phyloP scores from a whole-genome alignment of 1,140 invertebrate species.

The Amyelois transitella region DNA sequence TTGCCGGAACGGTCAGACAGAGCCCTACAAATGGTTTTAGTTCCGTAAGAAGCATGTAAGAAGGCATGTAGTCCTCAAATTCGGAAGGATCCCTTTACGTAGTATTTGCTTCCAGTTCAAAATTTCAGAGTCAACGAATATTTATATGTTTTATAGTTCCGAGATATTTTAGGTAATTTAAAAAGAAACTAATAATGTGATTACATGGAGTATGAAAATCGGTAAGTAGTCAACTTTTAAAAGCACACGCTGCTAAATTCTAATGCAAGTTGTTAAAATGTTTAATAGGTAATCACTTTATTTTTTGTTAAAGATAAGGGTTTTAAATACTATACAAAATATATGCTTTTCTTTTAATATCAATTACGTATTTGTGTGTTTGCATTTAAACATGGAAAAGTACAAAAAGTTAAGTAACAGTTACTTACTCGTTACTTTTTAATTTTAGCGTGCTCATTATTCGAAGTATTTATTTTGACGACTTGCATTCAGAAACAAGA shows the following conservation, averaged over 20 bases:
- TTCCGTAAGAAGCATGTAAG: slow-evolving; percentile 6
- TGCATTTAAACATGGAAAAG: too few relatives aligned
- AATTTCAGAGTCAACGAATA: slow-evolving; percentile 70
- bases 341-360: too few relatives aligned
- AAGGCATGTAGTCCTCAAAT: slow-evolving; percentile 26
- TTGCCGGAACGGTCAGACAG: background rate
- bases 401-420: too few relatives aligned
- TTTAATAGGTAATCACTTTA: background rate
- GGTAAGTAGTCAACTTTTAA: slow-evolving; percentile 9
- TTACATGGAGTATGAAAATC: background rate
- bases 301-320: too few relatives aligned
- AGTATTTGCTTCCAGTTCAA: slow-evolving; percentile 62
- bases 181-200: slow-evolving; percentile 13
- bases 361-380: too few relatives aligned
- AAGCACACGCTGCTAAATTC: slow-evolving; percentile 28
- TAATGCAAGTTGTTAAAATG: slow-evolving; percentile 22
- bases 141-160: slow-evolving; percentile 63
- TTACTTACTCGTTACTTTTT: too few relatives aligned
- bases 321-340: too few relatives aligned
- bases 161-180: slow-evolving; percentile 20
- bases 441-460: too few relatives aligned
- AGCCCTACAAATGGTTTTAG: slow-evolving; percentile 12
- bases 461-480: too few relatives aligned
- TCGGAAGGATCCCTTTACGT: slow-evolving; percentile 34
- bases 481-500: slow-evolving; percentile 41